Percentiles rank a stretch among this genome's conserved stretches.
Conservation (phyloP, 2,797 vertebrate genomes). For the Prunella strophiata region DNA sequence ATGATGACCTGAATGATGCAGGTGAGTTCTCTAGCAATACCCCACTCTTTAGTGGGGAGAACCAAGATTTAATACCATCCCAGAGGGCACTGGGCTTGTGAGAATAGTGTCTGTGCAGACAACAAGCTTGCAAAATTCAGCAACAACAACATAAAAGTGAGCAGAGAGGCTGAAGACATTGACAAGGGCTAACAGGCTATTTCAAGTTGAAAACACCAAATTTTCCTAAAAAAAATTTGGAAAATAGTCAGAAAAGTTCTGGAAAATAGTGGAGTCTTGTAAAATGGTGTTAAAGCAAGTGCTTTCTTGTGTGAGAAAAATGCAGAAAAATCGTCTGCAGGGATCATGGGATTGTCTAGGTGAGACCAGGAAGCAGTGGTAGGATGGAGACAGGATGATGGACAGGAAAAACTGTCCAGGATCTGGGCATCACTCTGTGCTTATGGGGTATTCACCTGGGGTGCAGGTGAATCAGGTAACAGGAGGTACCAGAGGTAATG, state of each 20-base stretch:
- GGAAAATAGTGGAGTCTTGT: background rate
- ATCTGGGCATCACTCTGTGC: background rate
- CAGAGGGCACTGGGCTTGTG: background rate
- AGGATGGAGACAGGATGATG: background rate
- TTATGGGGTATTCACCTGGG: background rate
- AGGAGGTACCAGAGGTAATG: background rate
- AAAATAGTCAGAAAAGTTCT: background rate
- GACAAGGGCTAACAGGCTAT: background rate
- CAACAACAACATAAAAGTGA: background rate
- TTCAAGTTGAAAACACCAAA: background rate
- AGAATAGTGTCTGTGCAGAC: background rate
- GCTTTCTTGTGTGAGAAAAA: background rate
- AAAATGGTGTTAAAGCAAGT: background rate
- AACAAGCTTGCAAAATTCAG: background rate
- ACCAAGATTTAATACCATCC: background rate
- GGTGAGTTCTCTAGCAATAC: slow-evolving; percentile 48
- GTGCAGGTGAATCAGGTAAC: background rate
- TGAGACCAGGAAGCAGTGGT: background rate
- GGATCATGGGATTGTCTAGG: background rate
- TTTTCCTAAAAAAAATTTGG: background rate
- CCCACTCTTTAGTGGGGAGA: background rate
- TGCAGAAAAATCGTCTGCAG: background rate
- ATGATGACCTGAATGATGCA: slow-evolving; percentile 65
- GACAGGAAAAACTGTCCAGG: background rate
- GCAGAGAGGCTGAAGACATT: background rate